phyloP scores from a whole-genome alignment of 2,888 invertebrate species.

The Nephrotoma appendiculata region DNA sequence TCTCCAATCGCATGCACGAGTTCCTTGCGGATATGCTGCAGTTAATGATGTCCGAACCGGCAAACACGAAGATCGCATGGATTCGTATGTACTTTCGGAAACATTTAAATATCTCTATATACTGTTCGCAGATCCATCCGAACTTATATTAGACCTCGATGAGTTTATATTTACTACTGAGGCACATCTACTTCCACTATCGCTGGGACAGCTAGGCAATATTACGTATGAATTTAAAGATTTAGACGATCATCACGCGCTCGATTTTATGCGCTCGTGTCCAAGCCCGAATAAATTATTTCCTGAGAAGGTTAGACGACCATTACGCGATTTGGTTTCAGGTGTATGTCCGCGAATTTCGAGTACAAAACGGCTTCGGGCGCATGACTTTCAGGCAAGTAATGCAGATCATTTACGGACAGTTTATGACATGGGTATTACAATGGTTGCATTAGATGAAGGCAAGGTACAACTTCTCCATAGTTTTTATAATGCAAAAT shows the following conservation, averaged over 20 bases:
- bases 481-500: constrained; percentile 71
- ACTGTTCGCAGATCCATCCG: constrained; percentile 77
- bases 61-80: constrained; percentile 91
- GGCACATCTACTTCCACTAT: constrained; percentile 87
- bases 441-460: constrained; percentile 73
- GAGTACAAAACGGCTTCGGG: constrained; percentile 44
- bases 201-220: constrained; percentile 50
- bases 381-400: constrained; percentile 60
- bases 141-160: constrained; percentile 67
- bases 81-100: constrained; percentile 94
- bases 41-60: constrained; percentile 90
- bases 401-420: constrained; percentile 79
- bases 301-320: constrained; percentile 69
- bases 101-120: constrained; percentile 95
- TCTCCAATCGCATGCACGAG: constrained; percentile 77
- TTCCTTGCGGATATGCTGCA: constrained; percentile 94
- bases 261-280: constrained; percentile 51
- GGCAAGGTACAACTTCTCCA: constrained; percentile 88
- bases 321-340: constrained; percentile 71
- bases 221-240: constrained; percentile 34
- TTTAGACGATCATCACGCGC: constrained; percentile 37
- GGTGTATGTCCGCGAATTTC: constrained; percentile 58
- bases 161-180: constrained; percentile 87
- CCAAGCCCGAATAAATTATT: constrained; percentile 73
- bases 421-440: constrained; percentile 89